Evolutionary conservation across 2,797 vertebrate species (phyloP).

Genomic region (Kryptolebias ocellatus): DNA sequence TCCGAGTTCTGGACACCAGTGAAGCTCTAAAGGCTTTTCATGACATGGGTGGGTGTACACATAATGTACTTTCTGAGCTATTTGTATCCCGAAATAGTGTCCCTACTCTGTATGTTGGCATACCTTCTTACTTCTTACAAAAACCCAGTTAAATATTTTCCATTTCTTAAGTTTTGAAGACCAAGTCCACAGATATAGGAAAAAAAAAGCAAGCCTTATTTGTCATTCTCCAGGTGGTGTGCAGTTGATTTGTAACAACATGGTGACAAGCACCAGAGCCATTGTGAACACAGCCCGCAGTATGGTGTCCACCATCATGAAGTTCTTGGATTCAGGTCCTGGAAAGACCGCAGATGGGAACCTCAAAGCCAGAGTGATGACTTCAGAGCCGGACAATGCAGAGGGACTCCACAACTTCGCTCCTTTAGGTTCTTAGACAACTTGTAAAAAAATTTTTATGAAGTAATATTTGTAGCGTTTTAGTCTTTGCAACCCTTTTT

Average conservation of each 20-base stretch:
- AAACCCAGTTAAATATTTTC: no score
- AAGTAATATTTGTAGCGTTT: not conserved
- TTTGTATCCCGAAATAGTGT: no score
- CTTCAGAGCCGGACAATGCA: slow-evolving; percentile 97
- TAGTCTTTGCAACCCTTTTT: not conserved
- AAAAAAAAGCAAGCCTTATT: not conserved
- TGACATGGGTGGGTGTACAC: slow-evolving; percentile 90
- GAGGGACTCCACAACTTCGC: slow-evolving; percentile 99
- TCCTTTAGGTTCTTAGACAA: slow-evolving; percentile 85
- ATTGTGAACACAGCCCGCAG: slow-evolving; percentile 99
- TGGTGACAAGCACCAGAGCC: slow-evolving; percentile 99
- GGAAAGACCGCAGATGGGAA: slow-evolving; percentile 92
- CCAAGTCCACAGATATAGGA: not conserved
- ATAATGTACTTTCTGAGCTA: no score
- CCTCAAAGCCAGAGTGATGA: slow-evolving; percentile 93
- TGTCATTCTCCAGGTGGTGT: slow-evolving; percentile 87
- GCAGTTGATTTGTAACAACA: slow-evolving; percentile 99
- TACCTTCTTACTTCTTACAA: no score
- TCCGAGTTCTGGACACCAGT: slow-evolving; percentile 95
- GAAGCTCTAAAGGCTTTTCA: slow-evolving; percentile 98
- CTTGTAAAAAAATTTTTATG: not conserved
- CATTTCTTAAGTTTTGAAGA: not conserved
- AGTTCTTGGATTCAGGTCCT: slow-evolving; percentile 96
- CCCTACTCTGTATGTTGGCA: no score
- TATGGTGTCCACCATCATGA: slow-evolving; percentile 99